Conservation (phyloP, 2,113 vertebrate species). For the Cichladusa arquata region DNA sequence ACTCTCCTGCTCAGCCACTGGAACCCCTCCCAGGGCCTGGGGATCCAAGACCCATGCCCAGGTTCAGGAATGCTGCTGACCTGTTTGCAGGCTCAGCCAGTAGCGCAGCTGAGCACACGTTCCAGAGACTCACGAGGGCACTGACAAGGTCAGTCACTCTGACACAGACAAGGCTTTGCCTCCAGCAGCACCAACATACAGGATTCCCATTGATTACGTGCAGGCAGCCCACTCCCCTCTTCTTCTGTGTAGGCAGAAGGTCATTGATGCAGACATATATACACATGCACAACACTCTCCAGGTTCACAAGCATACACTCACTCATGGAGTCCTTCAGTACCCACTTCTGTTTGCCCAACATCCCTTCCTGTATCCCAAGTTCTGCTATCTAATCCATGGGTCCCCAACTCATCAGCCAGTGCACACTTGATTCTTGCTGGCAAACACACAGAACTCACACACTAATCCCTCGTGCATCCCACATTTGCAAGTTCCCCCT, state of each 20-base stretch:
- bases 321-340: neutral
- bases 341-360: neutral
- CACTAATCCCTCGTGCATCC: fast-evolving
- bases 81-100: neutral
- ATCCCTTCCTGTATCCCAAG: fast-evolving
- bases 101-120: fast-evolving
- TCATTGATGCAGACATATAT: neutral
- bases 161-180: neutral
- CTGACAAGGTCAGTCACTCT: fast-evolving
- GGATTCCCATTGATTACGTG: neutral
- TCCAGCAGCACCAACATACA: neutral
- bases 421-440: fast-evolving
- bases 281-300: neutral
- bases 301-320: neutral
- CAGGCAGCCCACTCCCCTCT: neutral
- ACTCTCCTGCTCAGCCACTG: neutral
- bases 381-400: neutral
- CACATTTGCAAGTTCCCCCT: neutral
- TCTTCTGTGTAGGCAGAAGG: neutral
- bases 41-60: neutral
- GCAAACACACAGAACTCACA: neutral
- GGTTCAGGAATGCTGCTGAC: neutral
- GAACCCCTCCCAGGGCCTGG: neutral
- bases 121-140: neutral
- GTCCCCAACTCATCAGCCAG: neutral